Evolutionary conservation across 2,797 vertebrate species (phyloP).

Genomic region (Rhadinocentrus ornatus): DNA sequence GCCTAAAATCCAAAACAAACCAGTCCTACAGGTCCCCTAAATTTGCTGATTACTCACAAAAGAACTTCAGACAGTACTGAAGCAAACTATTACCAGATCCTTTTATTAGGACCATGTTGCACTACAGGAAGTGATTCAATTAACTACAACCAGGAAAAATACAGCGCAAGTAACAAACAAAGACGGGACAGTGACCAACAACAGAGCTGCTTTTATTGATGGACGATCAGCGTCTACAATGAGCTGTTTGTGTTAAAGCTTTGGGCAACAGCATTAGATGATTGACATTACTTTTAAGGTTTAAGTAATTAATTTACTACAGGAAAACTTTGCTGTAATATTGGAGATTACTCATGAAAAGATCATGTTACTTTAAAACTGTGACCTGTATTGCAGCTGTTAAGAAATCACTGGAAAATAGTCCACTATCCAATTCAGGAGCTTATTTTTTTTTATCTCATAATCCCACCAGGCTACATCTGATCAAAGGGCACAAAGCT

Average conservation of each 20-base stretch:
- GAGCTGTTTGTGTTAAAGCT: not conserved
- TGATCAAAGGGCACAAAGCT: constrained; percentile 6
- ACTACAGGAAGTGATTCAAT: not conserved
- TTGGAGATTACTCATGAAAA: not conserved
- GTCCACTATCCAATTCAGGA: not conserved
- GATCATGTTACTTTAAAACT: not conserved
- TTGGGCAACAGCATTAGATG: not conserved
- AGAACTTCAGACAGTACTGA: too few species aligned
- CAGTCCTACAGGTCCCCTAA: too few species aligned
- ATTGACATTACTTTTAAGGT: not conserved
- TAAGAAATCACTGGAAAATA: not conserved
- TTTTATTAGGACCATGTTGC: too few species aligned
- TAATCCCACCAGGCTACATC: not conserved
- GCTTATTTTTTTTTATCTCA: not conserved
- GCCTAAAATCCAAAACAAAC: not conserved
- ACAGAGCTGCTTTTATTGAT: not conserved
- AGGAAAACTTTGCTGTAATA: not conserved
- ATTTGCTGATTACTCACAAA: too few species aligned
- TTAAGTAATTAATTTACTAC: not conserved
- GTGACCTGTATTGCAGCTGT: not conserved
- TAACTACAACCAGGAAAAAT: not conserved
- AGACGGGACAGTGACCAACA: not conserved
- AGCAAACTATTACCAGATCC: too few species aligned
- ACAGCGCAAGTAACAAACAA: not conserved
- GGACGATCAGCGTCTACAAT: not conserved